Conservation (phyloP, 2,888 invertebrate species). For the Sceliomorpha sp. region DNA sequence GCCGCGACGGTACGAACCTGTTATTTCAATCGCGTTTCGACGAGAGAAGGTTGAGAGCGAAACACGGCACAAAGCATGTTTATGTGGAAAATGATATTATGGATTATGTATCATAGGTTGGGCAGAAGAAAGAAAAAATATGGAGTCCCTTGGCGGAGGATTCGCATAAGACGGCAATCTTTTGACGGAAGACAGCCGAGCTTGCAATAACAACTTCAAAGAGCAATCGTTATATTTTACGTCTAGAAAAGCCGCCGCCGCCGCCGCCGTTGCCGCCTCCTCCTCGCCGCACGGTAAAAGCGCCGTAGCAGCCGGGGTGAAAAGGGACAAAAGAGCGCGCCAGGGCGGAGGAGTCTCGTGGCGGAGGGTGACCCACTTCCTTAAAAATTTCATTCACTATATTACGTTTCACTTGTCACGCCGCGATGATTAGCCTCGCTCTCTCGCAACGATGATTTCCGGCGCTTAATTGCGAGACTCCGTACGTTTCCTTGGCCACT, state of each 20-base stretch:
- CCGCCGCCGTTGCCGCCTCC: no score
- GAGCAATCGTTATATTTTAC: slow-evolving; percentile 67
- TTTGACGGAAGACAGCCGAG: slow-evolving; percentile 59
- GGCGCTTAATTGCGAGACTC: slow-evolving; percentile 40
- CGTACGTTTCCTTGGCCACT: slow-evolving; percentile 14
- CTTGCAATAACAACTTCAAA: slow-evolving; percentile 65
- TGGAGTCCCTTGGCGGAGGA: slow-evolving; percentile 46
- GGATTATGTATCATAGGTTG: slow-evolving; percentile 37
- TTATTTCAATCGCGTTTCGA: not conserved
- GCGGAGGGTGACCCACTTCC: slow-evolving; percentile 65
- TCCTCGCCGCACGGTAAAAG: slow-evolving; percentile 54
- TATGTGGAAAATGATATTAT: slow-evolving; percentile 40
- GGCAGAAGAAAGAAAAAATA: slow-evolving; percentile 38
- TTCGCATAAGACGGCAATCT: slow-evolving; percentile 57
- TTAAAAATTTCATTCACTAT: slow-evolving; percentile 67
- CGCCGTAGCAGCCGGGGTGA: slow-evolving; percentile 40
- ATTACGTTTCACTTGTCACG: slow-evolving; percentile 64
- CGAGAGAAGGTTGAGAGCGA: slow-evolving; percentile 5
- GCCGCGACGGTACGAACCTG: not conserved
- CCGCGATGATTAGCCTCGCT: slow-evolving; percentile 60
- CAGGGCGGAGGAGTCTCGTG: slow-evolving; percentile 32
- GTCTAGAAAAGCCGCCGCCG: slow-evolving; percentile 60
- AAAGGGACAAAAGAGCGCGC: slow-evolving; percentile 45
- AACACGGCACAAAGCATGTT: slow-evolving; percentile 13
- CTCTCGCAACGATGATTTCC: slow-evolving; percentile 47